Percentiles rank a stretch among this genome's conserved stretches.
Conservation (phyloP, 1,140 invertebrate species). For the Protaetia brevitarsis region DNA sequence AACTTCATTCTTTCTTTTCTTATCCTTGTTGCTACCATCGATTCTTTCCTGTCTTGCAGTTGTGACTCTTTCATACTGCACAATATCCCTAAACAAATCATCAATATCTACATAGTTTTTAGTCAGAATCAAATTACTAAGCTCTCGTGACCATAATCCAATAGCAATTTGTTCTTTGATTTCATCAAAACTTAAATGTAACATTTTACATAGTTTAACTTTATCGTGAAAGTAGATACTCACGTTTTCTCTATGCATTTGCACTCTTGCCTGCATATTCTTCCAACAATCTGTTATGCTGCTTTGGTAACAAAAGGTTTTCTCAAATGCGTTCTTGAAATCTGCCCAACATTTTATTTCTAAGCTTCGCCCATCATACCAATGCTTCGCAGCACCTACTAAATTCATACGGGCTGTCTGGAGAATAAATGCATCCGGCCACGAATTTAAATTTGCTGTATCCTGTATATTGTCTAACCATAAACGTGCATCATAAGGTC, state of each 20-base stretch:
- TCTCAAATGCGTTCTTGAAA: background rate
- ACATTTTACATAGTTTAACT: background rate
- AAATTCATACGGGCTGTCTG: constrained; percentile 12
- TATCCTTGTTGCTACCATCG: background rate
- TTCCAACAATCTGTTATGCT: constrained; percentile 7
- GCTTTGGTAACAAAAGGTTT: background rate
- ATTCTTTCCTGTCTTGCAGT: background rate
- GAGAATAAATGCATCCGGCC: background rate
- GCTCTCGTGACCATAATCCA: background rate
- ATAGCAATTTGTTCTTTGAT: background rate
- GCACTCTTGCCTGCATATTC: background rate
- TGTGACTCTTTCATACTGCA: background rate
- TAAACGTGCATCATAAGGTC: background rate
- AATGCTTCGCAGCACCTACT: background rate
- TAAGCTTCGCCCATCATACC: background rate
- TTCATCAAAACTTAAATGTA: background rate
- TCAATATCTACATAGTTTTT: background rate
- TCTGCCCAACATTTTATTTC: background rate
- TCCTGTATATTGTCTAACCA: background rate
- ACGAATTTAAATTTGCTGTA: background rate
- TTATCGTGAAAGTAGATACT: background rate
- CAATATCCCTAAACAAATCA: background rate
- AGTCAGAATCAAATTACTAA: background rate
- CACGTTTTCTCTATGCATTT: background rate
- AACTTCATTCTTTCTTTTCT: no score